Evolutionary conservation across 2,888 invertebrate genomes (phyloP), one percentile per base, ranked within the genome.

Genomic region (Argynnis bischoffii): DNA sequence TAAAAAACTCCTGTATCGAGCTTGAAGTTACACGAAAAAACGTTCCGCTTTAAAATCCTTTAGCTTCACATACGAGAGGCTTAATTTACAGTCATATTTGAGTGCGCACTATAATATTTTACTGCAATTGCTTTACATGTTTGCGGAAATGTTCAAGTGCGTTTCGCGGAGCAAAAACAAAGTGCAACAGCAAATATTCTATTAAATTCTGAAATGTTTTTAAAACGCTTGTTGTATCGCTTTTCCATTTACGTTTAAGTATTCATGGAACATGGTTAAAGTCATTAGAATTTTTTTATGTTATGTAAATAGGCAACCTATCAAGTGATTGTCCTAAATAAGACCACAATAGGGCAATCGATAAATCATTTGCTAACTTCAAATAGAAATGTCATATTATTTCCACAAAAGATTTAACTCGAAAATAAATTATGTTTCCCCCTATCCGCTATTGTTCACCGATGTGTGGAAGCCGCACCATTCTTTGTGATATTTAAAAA

Each of bases 331-430:
- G 75, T 76, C 79, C 76, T 78, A 78, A 79, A 76, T 79, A 78
- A 79, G 79, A 83, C 86, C 86, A 77, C 86, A 84, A 84, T 84
- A 85, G 84, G 83, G 84, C 84, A 84, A 78, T 90, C 92, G 86
- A 93, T 93, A 93, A 93, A 93, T 93, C 93, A 93, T 82, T 71
- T 82, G 84, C 82, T 85, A 89, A 90, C 93, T 92, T 92, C 90
- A 91, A 93, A 93, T 93, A 93, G 93, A 93, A 93, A 92, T 88
- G 93, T 93, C 93, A 93, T 92, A 93, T 93, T 93, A 93, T 92
- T 92, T 90, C 90, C 92, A 93, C 93, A 93, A 93, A 93, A 93
- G 93, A 93, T 93, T 93, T 93, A 93, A 93, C 93, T 92, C 83
- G 90, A 91, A 93, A 92, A 93, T 93, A 93, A 93, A 93, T 93